Conservation (phyloP, 2,888 invertebrate species). For the Onthophagus sagittarius region DNA sequence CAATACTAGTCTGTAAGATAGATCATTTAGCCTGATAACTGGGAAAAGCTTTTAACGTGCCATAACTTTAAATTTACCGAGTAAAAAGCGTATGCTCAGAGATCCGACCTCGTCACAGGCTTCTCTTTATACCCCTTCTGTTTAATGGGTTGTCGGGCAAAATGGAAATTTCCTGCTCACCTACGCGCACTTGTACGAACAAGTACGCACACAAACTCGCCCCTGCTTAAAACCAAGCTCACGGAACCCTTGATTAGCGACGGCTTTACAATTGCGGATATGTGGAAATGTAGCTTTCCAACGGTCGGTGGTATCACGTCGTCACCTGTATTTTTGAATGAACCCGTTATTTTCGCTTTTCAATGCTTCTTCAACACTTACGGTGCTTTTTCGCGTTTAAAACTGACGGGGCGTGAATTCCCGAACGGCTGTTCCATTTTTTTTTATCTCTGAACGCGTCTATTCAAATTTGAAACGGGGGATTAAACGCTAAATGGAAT, state of each 20-base stretch:
- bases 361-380: neutral
- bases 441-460: neutral
- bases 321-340: neutral
- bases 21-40: neutral
- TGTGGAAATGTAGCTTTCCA: neutral
- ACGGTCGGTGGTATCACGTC: neutral
- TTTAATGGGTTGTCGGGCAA: neutral
- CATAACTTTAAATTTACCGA: neutral
- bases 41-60: neutral
- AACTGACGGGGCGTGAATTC: neutral
- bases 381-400: neutral
- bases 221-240: neutral
- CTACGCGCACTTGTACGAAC: neutral
- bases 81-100: neutral
- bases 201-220: neutral
- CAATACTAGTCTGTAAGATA: neutral
- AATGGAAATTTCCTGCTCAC: neutral
- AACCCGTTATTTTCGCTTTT: neutral
- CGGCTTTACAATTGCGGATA: neutral
- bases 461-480: neutral
- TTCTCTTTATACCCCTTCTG: neutral
- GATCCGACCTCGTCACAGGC: neutral
- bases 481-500: neutral
- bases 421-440: neutral
- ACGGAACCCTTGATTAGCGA: neutral